Conservation (phyloP, 2,888 invertebrate genomes). For the Drosophila paranaensis region DNA sequence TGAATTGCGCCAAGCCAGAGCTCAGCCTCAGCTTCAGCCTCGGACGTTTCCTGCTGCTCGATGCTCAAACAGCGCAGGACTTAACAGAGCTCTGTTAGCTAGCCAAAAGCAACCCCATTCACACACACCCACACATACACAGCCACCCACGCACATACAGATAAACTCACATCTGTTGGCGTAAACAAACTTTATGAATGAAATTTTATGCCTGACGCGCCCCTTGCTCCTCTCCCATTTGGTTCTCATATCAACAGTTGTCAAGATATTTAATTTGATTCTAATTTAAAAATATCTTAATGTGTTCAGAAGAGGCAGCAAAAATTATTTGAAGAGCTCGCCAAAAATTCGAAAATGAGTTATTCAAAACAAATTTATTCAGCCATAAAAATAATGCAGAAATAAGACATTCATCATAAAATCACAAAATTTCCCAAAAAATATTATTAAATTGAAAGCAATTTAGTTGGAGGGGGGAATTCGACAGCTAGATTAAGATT, state of each 20-base stretch:
- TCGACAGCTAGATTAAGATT: too few relatives aligned
- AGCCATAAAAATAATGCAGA: constrained; percentile 2
- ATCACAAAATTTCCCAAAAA: background rate
- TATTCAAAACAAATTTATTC: constrained; percentile 12
- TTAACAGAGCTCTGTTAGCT: constrained; percentile 43
- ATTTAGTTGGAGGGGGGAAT: background rate
- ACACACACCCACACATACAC: constrained; percentile 1
- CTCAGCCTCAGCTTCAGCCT: constrained; percentile 38
- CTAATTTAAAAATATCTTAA: constrained; percentile 24
- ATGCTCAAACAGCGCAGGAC: constrained; percentile 43
- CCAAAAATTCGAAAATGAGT: constrained; percentile 12
- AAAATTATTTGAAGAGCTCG: constrained; percentile 5
- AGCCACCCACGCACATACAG: background rate
- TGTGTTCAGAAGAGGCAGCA: background rate
- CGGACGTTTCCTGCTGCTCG: constrained; percentile 31
- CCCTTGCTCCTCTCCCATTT: constrained; percentile 8
- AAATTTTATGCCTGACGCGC: constrained; percentile 32
- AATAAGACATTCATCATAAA: constrained; percentile 1
- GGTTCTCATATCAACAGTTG: constrained; percentile 68
- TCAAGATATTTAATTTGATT: constrained; percentile 52
- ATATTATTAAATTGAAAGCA: background rate
- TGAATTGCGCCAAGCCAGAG: constrained; percentile 39
- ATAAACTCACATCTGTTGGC: background rate
- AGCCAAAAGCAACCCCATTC: constrained; percentile 36
- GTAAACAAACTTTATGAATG: constrained; percentile 63